These are phyloP conservation scores for Azorinus chamasolen DNA, from an alignment of 2,888 invertebrate species.

Conservation along the genomic window DNA sequence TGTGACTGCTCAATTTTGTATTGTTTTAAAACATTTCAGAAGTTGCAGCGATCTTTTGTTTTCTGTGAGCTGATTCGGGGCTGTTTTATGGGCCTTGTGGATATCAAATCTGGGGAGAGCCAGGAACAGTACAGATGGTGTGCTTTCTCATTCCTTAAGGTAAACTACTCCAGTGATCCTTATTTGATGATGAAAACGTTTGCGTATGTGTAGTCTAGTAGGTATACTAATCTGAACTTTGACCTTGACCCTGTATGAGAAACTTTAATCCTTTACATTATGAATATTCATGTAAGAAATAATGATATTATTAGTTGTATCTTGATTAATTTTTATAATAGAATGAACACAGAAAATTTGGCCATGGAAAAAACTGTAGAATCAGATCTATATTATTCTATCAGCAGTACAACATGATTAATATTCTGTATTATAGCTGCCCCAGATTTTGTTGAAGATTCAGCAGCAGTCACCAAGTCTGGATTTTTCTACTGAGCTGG, in stretches of 20 bases:
- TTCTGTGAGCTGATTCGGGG: slow-evolving; percentile 96
- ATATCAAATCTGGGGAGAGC: slow-evolving; percentile 91
- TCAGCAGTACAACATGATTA: no score
- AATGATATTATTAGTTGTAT: no score
- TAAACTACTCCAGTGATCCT: slow-evolving; percentile 82
- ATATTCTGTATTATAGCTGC: slow-evolving; percentile 66
- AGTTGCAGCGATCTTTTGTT: slow-evolving; percentile 92
- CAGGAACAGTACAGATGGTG: slow-evolving; percentile 97
- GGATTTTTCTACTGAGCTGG: slow-evolving; percentile 92
- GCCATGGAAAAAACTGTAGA: no score
- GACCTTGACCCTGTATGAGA: no score
- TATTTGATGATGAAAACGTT: neutral
- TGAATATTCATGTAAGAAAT: no score
- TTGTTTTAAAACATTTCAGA: slow-evolving; percentile 78
- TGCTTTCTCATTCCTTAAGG: slow-evolving; percentile 96
- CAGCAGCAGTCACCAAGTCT: slow-evolving; percentile 82
- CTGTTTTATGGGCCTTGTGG: slow-evolving; percentile 95
- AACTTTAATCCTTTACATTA: no score
- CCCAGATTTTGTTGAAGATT: slow-evolving; percentile 77
- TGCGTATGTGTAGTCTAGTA: no score
- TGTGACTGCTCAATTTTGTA: no score
- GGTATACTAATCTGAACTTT: no score
- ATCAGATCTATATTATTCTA: no score
- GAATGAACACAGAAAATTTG: no score
- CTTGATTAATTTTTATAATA: no score